Base-by-base conservation (phyloP, 2,888 invertebrate genomes). In the Ypsolopha scabrella region DNA sequence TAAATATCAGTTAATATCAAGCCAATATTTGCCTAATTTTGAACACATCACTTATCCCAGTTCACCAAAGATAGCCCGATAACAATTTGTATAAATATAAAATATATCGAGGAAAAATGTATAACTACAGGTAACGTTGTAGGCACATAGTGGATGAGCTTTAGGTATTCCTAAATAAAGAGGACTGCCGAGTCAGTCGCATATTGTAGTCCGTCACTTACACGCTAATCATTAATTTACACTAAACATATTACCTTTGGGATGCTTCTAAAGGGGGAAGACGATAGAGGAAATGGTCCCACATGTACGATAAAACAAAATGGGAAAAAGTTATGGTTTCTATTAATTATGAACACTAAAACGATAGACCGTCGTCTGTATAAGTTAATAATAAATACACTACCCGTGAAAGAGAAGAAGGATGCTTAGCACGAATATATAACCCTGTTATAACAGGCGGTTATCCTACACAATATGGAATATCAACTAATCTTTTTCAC, bases 41-140 rank as follows among this genome's bases (percentile, higher is more conserved):
- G 82, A 83, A 85, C 85, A 85, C 85, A 83, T 76, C 59, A 39
- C 67, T 52, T 64, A 68, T 75, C 74, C 77, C 78, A 80, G 72
- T 77, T 68, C 74, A 67, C 68, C 70, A 62, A 63, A 36, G 46
- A 46, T 35, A 54, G 48, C 60, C 62, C 56, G 55, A 48, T 48
- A 48, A 51, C 47, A 41, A 48, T 52, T 39, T 52, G 8, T 24
- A 36, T 47, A 35, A 48, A 41, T 41, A 9, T 11, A 34, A 50
- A 41, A 43, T 43, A 24, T 24, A 49, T 49, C 24, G 10, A 36
- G n/a, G 33, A 58, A 60, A 41, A 41, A 50, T 50, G 34, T 65
- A 82, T 77, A 50, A 55, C 85, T 85, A 85, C 83, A 85, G 85
- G 85, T 85, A 85, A 85, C 85, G 82, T 83, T 74, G 81, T 83